Percentiles rank a stretch among this genome's conserved stretches.
Evolutionary conservation across 2,113 vertebrate species (phyloP).

Genomic region (Tupaia tana): DNA sequence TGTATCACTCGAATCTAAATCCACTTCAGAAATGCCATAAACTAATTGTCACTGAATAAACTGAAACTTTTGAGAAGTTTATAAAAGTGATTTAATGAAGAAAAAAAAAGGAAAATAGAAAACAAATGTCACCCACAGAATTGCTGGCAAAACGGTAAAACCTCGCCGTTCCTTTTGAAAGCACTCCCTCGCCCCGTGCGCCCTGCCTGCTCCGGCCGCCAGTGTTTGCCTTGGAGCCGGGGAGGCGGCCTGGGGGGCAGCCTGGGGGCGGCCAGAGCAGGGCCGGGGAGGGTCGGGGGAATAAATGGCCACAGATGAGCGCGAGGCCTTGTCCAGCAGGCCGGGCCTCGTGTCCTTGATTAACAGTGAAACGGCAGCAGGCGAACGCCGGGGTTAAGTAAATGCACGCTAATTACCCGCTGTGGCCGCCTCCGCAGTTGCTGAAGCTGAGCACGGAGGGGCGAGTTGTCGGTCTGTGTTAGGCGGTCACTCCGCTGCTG

Average conservation of each 20-base stretch:
- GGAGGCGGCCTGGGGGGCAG: background rate
- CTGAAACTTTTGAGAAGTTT: conserved; percentile 85
- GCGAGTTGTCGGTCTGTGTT: conserved; percentile 74
- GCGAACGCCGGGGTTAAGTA: conserved; percentile 7
- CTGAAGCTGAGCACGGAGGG: conserved; percentile 74
- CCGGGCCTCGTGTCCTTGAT: conserved; percentile 33
- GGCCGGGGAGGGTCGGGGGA: background rate
- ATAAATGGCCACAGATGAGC: conserved; percentile 47
- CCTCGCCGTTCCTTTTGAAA: conserved; percentile 79
- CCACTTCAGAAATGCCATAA: conserved; percentile 90
- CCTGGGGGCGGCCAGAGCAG: background rate
- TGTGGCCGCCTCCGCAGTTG: conserved; percentile 71
- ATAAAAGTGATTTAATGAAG: conserved; percentile 86
- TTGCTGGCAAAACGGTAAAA: conserved; percentile 85
- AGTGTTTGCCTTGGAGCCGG: conserved; percentile 80
- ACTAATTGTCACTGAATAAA: conserved; percentile 89
- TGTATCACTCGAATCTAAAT: conserved; percentile 90
- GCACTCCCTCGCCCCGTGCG: background rate
- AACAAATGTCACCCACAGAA: conserved; percentile 86
- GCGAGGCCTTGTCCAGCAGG: conserved; percentile 29
- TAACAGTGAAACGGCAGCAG: conserved; percentile 53
- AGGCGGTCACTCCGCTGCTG: conserved; percentile 64
- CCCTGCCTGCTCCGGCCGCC: conserved; percentile 52
- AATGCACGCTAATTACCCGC: conserved; percentile 21
- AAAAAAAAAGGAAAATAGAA: conserved; percentile 85